Evolutionary conservation across 2,113 vertebrate species (phyloP).

Genomic region (Hippocampus zosterae): DNA sequence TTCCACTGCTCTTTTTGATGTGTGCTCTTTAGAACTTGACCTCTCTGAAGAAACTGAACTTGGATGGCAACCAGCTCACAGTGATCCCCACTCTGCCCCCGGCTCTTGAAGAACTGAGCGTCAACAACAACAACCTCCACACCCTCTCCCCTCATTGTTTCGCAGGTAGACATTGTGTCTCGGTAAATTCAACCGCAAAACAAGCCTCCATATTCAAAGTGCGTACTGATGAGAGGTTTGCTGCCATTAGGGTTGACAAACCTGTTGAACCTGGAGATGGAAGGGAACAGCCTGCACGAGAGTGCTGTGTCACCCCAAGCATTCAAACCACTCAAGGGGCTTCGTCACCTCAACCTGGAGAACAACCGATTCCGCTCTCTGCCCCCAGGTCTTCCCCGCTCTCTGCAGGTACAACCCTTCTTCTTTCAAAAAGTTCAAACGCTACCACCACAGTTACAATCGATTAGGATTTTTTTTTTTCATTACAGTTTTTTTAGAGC

Average conservation of each 20-base stretch:
- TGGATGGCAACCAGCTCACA: conserved; percentile 71
- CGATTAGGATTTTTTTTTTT: no score
- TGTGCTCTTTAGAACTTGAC: conserved; percentile 49
- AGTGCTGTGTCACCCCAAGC: conserved; percentile 58
- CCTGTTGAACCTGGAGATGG: conserved; percentile 71
- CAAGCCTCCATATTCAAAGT: neutral
- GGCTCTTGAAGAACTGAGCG: conserved; percentile 73
- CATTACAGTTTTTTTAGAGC: no score
- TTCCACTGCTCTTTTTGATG: conserved; percentile 1
- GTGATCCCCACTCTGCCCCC: conserved; percentile 66
- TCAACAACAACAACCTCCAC: conserved; percentile 70
- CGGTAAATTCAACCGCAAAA: neutral
- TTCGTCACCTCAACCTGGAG: conserved; percentile 68
- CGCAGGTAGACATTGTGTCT: conserved; percentile 49
- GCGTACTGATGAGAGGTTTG: neutral
- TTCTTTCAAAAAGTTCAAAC: neutral
- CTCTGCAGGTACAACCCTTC: conserved; percentile 66
- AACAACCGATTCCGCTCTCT: conserved; percentile 69
- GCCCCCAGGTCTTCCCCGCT: conserved; percentile 66
- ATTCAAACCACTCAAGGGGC: conserved; percentile 65
- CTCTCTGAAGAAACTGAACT: conserved; percentile 68
- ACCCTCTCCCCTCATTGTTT: conserved; percentile 63
- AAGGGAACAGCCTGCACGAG: conserved; percentile 68
- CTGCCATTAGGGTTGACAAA: conserved; percentile 63
- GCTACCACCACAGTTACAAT: neutral